Base-by-base conservation (phyloP, 2,797 vertebrate species). In the Rhinichthys osculus region DNA sequence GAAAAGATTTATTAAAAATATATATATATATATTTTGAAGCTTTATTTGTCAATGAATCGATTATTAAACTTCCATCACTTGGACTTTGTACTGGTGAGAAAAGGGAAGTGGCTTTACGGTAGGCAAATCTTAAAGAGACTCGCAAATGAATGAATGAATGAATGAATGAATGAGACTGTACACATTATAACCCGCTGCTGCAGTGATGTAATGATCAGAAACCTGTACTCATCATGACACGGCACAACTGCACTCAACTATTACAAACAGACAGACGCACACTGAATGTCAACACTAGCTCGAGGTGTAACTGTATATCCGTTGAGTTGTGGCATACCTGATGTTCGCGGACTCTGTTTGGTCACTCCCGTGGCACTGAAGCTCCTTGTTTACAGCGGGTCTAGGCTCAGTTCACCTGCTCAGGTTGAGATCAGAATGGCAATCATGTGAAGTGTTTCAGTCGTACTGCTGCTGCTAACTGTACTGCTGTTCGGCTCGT, bases 161-260 rank as follows among this genome's bases (percentile, higher is more conserved):
- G n/a, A 1, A 73, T 59, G 11, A 82, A 44, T 23, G 27, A 62
- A 33, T 23, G 38, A 64, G 1, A 14, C 59, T 30, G 38, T 23
- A 23, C 1, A 14, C 19, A 35, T 3, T 40, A 33, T 40, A 30
- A 23, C 8, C 27, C 10, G 9, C 21, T 40, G 8, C 1, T 47
- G 13, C 16, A 13, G 19, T 8, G 14, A 44, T 23, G 50, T 13
- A 40, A 23, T 16, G 1, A 47, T 47, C 11, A 67, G 9, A 82
- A 40, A 30, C 1, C 7, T 52, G 33, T 9, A 23, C 6, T 76
- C 82, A 83, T 50, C 33, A 7, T 83, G 82, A 83, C 82, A 5
- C 9, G 19, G 72, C 59, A 67, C 16, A 52, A 38, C 5, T 17
- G 5, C 9, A 59, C 17, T 11, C 38, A 14, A 38, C 7, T 19